A percentile compares a stretch with the other conserved stretches of the same genome.
phyloP scores from a whole-genome alignment of 2,888 invertebrate species.

The Sericinus montela region DNA sequence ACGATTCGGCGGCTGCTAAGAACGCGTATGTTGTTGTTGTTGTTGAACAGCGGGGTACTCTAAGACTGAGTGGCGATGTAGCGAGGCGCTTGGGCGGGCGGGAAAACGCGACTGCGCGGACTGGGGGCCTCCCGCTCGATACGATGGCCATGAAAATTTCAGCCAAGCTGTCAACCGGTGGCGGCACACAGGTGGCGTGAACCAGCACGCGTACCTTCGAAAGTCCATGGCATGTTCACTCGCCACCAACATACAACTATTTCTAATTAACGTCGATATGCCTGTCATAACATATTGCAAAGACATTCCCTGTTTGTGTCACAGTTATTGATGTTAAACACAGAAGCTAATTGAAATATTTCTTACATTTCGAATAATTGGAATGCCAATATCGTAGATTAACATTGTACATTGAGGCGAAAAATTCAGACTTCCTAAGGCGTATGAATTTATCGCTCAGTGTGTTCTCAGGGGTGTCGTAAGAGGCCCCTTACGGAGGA shows the following conservation, averaged over 20 bases:
- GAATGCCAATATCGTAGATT: too few species aligned
- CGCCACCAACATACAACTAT: slow-evolving; percentile 10
- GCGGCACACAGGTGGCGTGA: slow-evolving; percentile 54
- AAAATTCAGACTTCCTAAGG: too few species aligned
- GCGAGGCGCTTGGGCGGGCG: slow-evolving; percentile 45
- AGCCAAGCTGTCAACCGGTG: slow-evolving; percentile 74
- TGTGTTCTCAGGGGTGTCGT: too few species aligned
- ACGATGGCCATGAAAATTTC: slow-evolving; percentile 77
- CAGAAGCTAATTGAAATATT: too few species aligned
- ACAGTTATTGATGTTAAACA: too few species aligned
- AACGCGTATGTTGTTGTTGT: slow-evolving; percentile 49
- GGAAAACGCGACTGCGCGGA: slow-evolving; percentile 64
- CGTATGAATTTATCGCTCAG: too few species aligned
- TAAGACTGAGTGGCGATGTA: slow-evolving; percentile 41
- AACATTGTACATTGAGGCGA: too few species aligned
- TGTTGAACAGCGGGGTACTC: slow-evolving; percentile 34
- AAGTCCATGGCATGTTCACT: slow-evolving; percentile 11
- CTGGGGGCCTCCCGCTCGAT: slow-evolving; percentile 60
- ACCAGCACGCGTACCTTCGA: slow-evolving; percentile 36
- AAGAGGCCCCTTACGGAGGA: too few species aligned
- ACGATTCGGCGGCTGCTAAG: slow-evolving; percentile 30
- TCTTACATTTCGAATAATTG: too few species aligned
- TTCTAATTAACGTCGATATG: slow-evolving; percentile 14
- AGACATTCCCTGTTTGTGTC: background rate
- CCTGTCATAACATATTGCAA: slow-evolving; percentile 6